Conservation (phyloP, 2,113 vertebrate genomes). For the Halichoerus grypus region DNA sequence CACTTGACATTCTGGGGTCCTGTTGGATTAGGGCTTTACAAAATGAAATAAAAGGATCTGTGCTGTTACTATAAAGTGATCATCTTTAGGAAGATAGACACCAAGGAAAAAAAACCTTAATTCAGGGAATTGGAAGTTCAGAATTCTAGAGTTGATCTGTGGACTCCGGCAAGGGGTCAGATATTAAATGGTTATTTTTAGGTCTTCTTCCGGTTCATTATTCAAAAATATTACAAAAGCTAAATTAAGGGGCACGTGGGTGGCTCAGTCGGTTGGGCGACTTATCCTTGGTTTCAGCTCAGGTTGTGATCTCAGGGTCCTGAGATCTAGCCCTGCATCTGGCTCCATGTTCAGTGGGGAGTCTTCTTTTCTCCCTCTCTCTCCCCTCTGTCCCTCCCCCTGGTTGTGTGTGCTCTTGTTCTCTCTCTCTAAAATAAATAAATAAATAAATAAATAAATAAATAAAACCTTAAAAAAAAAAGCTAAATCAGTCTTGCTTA, state of each 20-base stretch:
- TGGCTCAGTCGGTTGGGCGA: neutral
- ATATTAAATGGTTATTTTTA: neutral
- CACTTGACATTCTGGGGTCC: neutral
- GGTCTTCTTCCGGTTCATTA: neutral
- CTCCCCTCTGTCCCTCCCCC: neutral
- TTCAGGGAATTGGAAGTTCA: neutral
- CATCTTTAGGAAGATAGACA: neutral
- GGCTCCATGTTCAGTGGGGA: neutral
- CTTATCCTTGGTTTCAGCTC: neutral
- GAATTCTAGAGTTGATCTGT: neutral
- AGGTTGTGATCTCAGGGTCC: neutral
- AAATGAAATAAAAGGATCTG: neutral
- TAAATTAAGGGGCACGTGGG: neutral
- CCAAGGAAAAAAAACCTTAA: neutral
- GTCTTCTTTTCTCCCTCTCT: neutral
- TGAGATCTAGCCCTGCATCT: neutral
- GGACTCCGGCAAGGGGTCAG: neutral
- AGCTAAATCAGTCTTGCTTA: conserved; percentile 28
- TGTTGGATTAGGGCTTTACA: neutral
- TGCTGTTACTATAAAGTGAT: neutral
- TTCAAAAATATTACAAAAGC: neutral
- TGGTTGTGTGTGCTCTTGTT: neutral
- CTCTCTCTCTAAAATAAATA: neutral
- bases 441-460: too few species aligned
- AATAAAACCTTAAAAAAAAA: neutral